Conservation (phyloP, 2,113 vertebrate species). For the Sinocyclocheilus maitianheensis region DNA sequence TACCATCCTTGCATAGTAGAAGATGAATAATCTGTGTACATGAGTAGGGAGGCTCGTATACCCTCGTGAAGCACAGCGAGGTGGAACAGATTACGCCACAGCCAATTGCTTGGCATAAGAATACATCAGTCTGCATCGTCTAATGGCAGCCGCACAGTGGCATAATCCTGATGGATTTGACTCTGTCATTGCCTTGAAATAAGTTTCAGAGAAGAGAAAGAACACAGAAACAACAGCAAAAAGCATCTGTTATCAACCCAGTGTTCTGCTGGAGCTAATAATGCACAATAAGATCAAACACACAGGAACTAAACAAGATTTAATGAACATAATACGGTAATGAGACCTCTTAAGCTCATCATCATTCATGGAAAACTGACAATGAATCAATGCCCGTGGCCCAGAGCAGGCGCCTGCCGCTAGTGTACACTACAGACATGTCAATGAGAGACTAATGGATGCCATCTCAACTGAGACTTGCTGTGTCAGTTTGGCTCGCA, state of each 20-base stretch:
- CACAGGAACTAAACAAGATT: constrained; percentile 57
- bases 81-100: constrained; percentile 53
- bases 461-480: constrained; percentile 40
- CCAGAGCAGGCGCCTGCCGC: constrained; percentile 35
- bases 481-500: constrained; percentile 46
- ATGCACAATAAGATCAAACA: constrained; percentile 53
- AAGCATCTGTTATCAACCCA: constrained; percentile 44
- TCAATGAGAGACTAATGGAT: constrained; percentile 47
- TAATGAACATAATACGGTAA: constrained; percentile 63
- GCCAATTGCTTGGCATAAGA: constrained; percentile 52
- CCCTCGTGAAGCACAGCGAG: constrained; percentile 35
- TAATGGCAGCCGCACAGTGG: constrained; percentile 34
- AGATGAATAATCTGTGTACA: constrained; percentile 45
- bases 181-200: constrained; percentile 48
- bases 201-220: constrained; percentile 34
- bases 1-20: neutral
- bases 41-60: constrained; percentile 24
- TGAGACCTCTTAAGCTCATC: constrained; percentile 51
- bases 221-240: constrained; percentile 29
- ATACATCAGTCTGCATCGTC: constrained; percentile 50
- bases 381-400: constrained; percentile 49
- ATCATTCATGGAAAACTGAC: constrained; percentile 57
- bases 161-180: constrained; percentile 50
- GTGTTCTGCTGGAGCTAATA: constrained; percentile 51
- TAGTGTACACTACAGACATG: constrained; percentile 39